A percentile compares a stretch with the other conserved stretches of the same genome.
phyloP scores from a whole-genome alignment of 2,888 invertebrate species.

The Stictocephala bisonia region DNA sequence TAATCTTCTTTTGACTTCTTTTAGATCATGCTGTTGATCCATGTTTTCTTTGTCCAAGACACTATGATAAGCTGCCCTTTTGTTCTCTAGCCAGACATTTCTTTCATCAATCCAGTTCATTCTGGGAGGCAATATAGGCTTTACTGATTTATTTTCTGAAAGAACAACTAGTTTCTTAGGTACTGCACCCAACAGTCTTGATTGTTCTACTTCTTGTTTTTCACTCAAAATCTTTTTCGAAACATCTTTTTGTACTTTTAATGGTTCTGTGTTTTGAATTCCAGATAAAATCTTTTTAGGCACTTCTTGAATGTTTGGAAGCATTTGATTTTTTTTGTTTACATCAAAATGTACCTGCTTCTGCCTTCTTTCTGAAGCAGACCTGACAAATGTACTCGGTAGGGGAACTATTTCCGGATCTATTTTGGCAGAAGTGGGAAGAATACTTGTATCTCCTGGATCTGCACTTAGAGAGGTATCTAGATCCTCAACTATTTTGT shows the following conservation, averaged over 20 bases:
- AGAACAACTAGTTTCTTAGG: not conserved
- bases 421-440: slow-evolving; percentile 64
- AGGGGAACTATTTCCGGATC: slow-evolving; percentile 62
- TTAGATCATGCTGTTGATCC: not conserved
- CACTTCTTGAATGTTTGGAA: slow-evolving; percentile 11
- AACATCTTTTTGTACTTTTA: not conserved
- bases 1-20: slow-evolving; percentile 29
- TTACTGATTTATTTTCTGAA: not conserved
- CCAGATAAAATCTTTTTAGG: not conserved
- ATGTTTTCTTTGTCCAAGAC: slow-evolving; percentile 50
- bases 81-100: slow-evolving; percentile 52
- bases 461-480: slow-evolving; percentile 65
- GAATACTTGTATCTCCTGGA: slow-evolving; percentile 63
- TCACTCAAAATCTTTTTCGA: not conserved
- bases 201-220: not conserved
- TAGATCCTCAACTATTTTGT: slow-evolving; percentile 56
- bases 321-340: not conserved
- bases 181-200: not conserved
- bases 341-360: slow-evolving; percentile 53
- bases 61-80: slow-evolving; percentile 47
- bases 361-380: slow-evolving; percentile 62
- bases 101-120: slow-evolving; percentile 38
- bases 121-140: not conserved
- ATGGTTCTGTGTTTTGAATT: not conserved
- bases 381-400: slow-evolving; percentile 62